phyloP scores from a whole-genome alignment of 2,113 vertebrate genomes.

The Fulica atra region DNA sequence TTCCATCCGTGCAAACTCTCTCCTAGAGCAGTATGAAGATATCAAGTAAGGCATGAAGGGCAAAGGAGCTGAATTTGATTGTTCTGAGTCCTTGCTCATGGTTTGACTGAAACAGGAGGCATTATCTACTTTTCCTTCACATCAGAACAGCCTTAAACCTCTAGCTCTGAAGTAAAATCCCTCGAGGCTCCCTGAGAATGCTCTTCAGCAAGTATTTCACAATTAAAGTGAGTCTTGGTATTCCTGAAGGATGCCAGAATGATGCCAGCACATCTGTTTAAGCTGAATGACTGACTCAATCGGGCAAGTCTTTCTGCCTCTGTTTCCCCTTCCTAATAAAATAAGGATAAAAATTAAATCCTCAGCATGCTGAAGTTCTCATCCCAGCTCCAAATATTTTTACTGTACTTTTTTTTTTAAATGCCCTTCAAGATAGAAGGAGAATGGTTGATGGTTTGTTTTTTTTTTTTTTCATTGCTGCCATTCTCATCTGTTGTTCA shows the following conservation, averaged over 20 bases:
- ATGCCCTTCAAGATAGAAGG: neutral
- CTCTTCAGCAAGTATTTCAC: slow-evolving; percentile 24
- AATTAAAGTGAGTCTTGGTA: slow-evolving; percentile 21
- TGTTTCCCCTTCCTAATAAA: slow-evolving; percentile 48
- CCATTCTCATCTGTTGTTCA: slow-evolving; percentile 39
- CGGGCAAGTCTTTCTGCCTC: slow-evolving; percentile 20
- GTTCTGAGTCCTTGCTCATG: neutral
- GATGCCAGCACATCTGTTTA: slow-evolving; percentile 52
- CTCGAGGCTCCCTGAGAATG: slow-evolving; percentile 20
- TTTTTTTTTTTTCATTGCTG: neutral
- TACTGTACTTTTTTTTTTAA: neutral
- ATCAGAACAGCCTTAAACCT: neutral
- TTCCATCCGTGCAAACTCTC: neutral
- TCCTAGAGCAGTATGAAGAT: neutral
- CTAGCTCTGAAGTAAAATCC: neutral
- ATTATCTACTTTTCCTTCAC: neutral
- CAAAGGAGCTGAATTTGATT: neutral
- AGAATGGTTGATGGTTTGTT: neutral
- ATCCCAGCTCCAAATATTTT: neutral
- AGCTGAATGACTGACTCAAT: neutral
- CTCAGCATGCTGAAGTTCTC: neutral
- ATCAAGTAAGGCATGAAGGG: neutral
- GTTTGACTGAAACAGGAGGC: neutral
- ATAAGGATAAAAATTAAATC: slow-evolving; percentile 52
- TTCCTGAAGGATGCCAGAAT: slow-evolving; percentile 1